Conservation (phyloP, 2,113 vertebrate species). For the Strigops habroptila region DNA sequence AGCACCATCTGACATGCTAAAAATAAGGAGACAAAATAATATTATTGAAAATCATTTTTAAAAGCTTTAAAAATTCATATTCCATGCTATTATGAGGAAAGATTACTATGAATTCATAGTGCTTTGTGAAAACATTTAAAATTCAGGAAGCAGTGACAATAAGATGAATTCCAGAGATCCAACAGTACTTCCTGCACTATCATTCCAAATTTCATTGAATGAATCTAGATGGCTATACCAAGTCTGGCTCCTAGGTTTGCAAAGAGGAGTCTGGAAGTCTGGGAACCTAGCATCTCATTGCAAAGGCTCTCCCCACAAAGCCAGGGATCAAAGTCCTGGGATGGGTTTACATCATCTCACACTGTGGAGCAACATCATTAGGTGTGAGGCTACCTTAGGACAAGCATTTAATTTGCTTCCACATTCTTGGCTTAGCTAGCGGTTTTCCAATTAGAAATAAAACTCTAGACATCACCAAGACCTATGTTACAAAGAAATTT, state of each 20-base stretch:
- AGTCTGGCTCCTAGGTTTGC: background rate
- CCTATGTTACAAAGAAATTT: background rate
- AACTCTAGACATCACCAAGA: background rate
- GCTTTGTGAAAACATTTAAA: background rate
- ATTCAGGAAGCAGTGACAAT: background rate
- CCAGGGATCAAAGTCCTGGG: background rate
- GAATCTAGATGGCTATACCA: background rate
- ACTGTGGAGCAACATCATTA: background rate
- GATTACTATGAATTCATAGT: background rate
- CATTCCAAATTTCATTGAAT: background rate
- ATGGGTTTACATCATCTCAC: background rate
- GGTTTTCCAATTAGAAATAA: background rate
- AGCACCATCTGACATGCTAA: constrained; percentile 88
- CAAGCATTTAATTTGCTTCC: background rate
- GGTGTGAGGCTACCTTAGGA: background rate
- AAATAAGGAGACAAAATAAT: background rate
- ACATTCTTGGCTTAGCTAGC: background rate
- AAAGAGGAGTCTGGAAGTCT: background rate
- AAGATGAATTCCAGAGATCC: background rate
- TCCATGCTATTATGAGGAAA: background rate
- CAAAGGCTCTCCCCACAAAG: background rate
- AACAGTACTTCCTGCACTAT: background rate
- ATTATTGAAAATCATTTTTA: background rate
- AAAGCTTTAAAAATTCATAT: background rate
- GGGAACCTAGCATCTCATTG: background rate